Conservation (phyloP, 2,797 vertebrate species). For the Austrolebias charrua region DNA sequence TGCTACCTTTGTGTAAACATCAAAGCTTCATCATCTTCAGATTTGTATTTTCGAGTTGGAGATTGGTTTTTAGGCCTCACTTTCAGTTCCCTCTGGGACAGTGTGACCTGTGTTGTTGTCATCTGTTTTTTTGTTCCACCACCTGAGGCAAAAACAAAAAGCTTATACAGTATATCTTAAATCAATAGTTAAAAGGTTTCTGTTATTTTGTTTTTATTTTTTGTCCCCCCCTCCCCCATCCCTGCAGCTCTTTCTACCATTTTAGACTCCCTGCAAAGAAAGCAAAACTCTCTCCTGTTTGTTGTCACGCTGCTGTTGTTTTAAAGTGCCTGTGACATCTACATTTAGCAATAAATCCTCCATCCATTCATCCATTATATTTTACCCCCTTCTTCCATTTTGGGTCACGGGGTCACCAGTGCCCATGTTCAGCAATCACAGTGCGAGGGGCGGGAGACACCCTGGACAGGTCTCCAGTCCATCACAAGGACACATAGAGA, state of each 20-base stretch:
- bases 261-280: conserved; percentile 25
- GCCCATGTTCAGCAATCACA: too few relatives aligned
- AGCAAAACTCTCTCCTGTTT: conserved; percentile 14
- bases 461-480: too few relatives aligned
- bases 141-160: conserved; percentile 52
- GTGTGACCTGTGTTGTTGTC: conserved; percentile 46
- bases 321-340: too few relatives aligned
- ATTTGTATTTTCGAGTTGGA: conserved; percentile 27
- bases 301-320: conserved; percentile 16
- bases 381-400: too few relatives aligned
- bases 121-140: conserved; percentile 46
- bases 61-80: conserved; percentile 50
- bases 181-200: conserved; percentile 68
- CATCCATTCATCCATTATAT: too few relatives aligned
- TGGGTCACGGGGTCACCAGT: too few relatives aligned
- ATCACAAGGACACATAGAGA: too few relatives aligned
- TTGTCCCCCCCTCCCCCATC: too few relatives aligned
- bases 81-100: conserved; percentile 60
- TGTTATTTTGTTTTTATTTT: too few relatives aligned
- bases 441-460: too few relatives aligned
- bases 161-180: conserved; percentile 58
- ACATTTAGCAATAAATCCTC: too few relatives aligned
- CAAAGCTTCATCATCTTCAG: conserved; percentile 57
- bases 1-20: conserved; percentile 50
- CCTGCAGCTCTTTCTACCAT: too few relatives aligned